Percentiles rank a stretch among this genome's conserved stretches.
Conservation (phyloP, 2,113 vertebrate species). For the Limanda limanda region DNA sequence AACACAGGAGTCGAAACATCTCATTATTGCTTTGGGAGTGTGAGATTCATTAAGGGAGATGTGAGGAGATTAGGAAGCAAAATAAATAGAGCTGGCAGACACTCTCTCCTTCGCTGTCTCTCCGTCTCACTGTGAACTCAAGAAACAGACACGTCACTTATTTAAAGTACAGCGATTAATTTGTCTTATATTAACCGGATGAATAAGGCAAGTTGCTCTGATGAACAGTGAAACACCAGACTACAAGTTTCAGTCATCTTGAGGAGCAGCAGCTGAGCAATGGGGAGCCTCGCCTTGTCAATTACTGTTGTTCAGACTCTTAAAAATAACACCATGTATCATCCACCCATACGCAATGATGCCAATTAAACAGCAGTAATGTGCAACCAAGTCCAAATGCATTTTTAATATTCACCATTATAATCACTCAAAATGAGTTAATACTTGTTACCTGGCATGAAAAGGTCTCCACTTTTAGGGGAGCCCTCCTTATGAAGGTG, state of each 20-base stretch:
- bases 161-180: slow-evolving; percentile 43
- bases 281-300: background rate
- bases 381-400: no score
- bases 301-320: background rate
- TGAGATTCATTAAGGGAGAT: slow-evolving; percentile 50
- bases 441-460: no score
- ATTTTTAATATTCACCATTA: no score
- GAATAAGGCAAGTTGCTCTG: background rate
- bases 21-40: slow-evolving; percentile 58
- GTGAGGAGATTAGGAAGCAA: slow-evolving; percentile 38
- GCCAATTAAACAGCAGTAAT: no score
- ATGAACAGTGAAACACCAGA: slow-evolving; percentile 13
- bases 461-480: no score
- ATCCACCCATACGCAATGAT: no score
- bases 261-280: no score
- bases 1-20: slow-evolving; percentile 24
- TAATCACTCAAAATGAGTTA: no score
- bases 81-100: slow-evolving; percentile 22
- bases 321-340: background rate
- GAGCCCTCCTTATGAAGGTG: no score
- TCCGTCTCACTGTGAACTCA: slow-evolving; percentile 20
- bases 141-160: slow-evolving; percentile 44
- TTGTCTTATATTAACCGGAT: slow-evolving; percentile 35
- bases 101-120: slow-evolving; percentile 18
- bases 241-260: background rate